Conservation (phyloP, 2,888 invertebrate species). For the Agelastica alni region DNA sequence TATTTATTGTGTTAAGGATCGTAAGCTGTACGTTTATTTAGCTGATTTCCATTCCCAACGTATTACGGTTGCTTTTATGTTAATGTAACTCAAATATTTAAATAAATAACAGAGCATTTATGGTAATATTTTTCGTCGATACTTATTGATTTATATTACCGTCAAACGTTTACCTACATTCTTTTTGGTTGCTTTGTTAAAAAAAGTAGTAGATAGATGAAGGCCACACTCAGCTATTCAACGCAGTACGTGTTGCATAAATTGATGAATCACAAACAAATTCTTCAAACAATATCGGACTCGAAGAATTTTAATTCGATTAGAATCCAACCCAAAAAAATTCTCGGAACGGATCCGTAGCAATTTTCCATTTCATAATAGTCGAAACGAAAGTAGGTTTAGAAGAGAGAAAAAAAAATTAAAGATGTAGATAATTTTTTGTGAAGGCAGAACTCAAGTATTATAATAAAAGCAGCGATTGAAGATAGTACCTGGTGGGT, state of each 20-base stretch:
- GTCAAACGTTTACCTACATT: no score
- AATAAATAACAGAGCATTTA: no score
- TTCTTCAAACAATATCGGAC: background rate
- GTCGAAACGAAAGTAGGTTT: constrained; percentile 15
- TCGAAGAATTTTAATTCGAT: constrained; percentile 3
- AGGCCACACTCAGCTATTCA: no score
- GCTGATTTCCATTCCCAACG: no score
- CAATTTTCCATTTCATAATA: constrained; percentile 16
- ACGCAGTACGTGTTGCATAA: background rate
- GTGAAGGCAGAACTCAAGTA: constrained; percentile 26
- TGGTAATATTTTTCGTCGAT: no score
- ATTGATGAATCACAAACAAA: background rate
- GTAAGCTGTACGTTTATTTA: no score
- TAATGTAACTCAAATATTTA: no score
- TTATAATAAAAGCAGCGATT: constrained; percentile 28
- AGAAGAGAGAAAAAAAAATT: constrained; percentile 20
- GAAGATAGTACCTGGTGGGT: constrained; percentile 29
- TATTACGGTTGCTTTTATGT: no score
- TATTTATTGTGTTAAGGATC: no score
- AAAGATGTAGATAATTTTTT: constrained; percentile 26
- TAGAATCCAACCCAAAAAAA: constrained; percentile 13
- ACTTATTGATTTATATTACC: no score
- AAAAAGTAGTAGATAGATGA: no score
- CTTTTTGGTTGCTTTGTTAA: no score
- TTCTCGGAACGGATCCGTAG: constrained; percentile 9